Percentiles rank a stretch among this genome's conserved stretches.
phyloP scores from a whole-genome alignment of 2,113 vertebrate species.

The Menura novaehollandiae region DNA sequence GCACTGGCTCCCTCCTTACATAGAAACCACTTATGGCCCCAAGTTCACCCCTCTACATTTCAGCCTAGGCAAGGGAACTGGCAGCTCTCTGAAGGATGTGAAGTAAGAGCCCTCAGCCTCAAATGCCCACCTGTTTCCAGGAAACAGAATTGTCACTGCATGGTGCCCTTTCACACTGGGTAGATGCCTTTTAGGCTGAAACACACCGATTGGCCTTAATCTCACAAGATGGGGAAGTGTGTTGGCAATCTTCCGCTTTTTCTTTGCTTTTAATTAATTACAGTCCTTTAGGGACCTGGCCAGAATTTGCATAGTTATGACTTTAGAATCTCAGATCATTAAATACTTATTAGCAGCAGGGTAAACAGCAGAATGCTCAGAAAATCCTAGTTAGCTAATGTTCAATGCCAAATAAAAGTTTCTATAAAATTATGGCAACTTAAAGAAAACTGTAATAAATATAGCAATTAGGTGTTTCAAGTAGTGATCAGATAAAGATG shows the following conservation, averaged over 20 bases:
- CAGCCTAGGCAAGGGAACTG: neutral
- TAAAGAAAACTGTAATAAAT: constrained; percentile 48
- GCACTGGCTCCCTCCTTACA: neutral
- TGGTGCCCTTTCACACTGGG: neutral
- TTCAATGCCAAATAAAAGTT: neutral
- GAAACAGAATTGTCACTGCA: accelerated
- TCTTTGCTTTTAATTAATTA: constrained; percentile 45
- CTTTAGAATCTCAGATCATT: constrained; percentile 52
- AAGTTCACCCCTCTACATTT: neutral
- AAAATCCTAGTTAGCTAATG: constrained; percentile 32
- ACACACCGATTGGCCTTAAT: neutral
- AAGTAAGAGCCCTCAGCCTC: neutral
- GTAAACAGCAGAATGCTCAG: constrained; percentile 46
- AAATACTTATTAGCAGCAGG: constrained; percentile 39
- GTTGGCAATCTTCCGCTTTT: neutral
- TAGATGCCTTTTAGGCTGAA: neutral
- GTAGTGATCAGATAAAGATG: constrained; percentile 23
- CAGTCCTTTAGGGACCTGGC: constrained; percentile 24
- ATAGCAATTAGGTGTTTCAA: constrained; percentile 46
- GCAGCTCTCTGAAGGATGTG: neutral
- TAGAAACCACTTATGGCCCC: neutral
- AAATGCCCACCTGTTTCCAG: neutral
- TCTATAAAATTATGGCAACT: constrained; percentile 18
- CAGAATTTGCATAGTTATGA: constrained; percentile 54
- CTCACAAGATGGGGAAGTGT: neutral